These are phyloP conservation scores for Artemisiospiza belli DNA, from an alignment of 2,113 vertebrate genomes.

Conservation along the genomic window DNA sequence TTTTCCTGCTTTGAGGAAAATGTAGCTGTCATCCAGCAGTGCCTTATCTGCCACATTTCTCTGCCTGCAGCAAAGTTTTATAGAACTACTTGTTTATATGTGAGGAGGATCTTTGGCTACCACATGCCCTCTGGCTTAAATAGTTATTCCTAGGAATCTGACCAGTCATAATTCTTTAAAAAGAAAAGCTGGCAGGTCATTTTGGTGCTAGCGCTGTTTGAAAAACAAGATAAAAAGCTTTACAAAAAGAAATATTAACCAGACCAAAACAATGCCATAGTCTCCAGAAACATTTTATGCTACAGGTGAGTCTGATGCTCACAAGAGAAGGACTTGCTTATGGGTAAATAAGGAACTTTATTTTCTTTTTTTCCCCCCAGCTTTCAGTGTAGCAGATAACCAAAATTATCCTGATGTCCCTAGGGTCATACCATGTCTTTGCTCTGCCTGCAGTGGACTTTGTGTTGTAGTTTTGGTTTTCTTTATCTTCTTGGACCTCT, in stretches of 20 bases:
- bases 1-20: slow-evolving; percentile 41
- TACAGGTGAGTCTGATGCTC: neutral
- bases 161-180: neutral
- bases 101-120: neutral
- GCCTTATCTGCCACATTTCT: slow-evolving; percentile 40
- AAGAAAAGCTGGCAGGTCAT: slow-evolving; percentile 6
- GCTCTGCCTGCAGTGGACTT: neutral
- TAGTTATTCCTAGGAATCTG: slow-evolving; percentile 7
- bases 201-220: neutral
- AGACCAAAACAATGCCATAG: neutral
- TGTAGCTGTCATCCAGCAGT: neutral
- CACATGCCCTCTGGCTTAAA: neutral
- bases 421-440: neutral
- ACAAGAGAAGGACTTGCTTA: neutral
- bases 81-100: neutral
- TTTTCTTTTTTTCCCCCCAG: neutral
- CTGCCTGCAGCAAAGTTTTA: neutral
- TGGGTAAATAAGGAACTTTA: neutral
- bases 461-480: neutral
- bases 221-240: neutral
- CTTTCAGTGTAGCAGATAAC: neutral
- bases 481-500: neutral
- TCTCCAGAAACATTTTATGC: neutral
- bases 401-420: neutral
- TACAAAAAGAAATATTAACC: neutral